phyloP scores from a whole-genome alignment of 2,888 invertebrate genomes.

The Rhynchonema sp. region DNA sequence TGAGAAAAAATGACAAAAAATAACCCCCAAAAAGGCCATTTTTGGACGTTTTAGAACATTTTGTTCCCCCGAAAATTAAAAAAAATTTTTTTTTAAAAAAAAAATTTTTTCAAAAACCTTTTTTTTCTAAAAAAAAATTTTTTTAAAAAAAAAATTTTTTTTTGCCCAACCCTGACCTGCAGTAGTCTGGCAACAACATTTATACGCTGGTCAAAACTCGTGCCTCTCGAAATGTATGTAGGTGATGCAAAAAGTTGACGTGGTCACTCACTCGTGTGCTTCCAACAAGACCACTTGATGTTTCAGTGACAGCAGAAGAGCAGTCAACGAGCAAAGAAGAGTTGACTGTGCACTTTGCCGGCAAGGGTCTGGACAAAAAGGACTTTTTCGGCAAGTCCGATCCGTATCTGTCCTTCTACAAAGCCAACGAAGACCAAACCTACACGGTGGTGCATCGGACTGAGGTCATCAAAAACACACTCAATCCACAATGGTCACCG shows the following conservation, averaged over 20 bases:
- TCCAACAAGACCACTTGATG: not conserved
- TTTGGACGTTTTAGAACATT: too few relatives aligned
- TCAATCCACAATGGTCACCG: constrained; percentile 39
- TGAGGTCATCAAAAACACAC: constrained; percentile 35
- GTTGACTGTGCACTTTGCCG: constrained; percentile 28
- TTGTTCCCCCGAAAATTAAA: not conserved
- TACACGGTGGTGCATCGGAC: constrained; percentile 31
- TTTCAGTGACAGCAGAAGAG: constrained; percentile 8
- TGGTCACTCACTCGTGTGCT: not conserved
- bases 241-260: not conserved
- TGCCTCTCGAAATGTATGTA: too few relatives aligned
- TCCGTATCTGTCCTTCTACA: constrained; percentile 19
- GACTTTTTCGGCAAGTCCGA: constrained; percentile 21
- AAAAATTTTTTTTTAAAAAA: not conserved
- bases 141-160: not conserved
- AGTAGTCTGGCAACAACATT: too few relatives aligned
- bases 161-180: too few relatives aligned
- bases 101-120: not conserved
- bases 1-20: too few relatives aligned
- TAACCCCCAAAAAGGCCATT: too few relatives aligned
- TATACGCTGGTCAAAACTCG: too few relatives aligned
- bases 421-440: not conserved
- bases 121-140: too few relatives aligned
- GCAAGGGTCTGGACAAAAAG: constrained; percentile 17
- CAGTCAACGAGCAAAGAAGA: constrained; percentile 22